These are phyloP conservation scores for Ennomos fuscantarius DNA, from an alignment of 2,888 invertebrate species.

Conservation along the genomic window DNA sequence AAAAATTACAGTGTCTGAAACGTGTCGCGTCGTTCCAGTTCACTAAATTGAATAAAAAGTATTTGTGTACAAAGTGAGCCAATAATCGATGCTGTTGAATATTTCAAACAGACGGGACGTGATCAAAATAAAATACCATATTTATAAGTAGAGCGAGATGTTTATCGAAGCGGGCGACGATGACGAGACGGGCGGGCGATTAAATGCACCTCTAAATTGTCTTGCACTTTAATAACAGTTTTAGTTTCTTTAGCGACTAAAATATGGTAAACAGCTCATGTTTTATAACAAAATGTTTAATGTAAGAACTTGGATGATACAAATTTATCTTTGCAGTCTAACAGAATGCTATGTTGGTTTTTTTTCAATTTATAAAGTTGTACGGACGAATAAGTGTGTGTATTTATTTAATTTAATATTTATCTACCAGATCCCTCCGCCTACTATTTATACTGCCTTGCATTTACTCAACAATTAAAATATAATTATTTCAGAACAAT, in stretches of 20 bases:
- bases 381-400: no score
- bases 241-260: conserved; percentile 57
- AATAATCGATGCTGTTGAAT: conserved; percentile 80
- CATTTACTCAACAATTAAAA: no score
- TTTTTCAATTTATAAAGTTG: no score
- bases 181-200: conserved; percentile 36
- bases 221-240: conserved; percentile 55
- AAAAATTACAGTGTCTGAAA: conserved; percentile 45
- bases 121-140: conserved; percentile 66
- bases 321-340: no score
- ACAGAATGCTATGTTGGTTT: no score
- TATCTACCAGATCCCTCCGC: no score
- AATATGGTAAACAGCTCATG: conserved; percentile 49
- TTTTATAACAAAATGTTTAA: neutral
- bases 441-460: no score
- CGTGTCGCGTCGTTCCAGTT: conserved; percentile 50
- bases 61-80: conserved; percentile 76
- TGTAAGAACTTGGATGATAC: no score
- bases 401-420: no score
- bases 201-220: conserved; percentile 52
- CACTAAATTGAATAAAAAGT: conserved; percentile 74
- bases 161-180: conserved; percentile 9
- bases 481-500: no score
- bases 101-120: conserved; percentile 73
- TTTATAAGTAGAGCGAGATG: conserved; percentile 30